A percentile compares a stretch with the other conserved stretches of the same genome.
phyloP scores from a whole-genome alignment of 2,797 vertebrate genomes.

The Muscicapa striata region DNA sequence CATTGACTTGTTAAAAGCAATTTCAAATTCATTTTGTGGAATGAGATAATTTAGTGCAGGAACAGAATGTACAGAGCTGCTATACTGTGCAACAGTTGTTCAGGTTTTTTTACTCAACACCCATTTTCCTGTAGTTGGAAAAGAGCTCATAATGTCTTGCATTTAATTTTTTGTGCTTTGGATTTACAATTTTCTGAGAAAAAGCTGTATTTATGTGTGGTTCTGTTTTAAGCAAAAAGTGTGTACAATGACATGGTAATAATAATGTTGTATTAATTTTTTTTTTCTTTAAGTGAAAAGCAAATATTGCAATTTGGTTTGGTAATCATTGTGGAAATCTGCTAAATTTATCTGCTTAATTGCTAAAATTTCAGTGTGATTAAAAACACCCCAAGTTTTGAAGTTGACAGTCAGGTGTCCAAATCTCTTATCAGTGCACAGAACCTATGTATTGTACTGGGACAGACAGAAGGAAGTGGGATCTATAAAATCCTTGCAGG shows the following conservation, averaged over 20 bases:
- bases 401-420: neutral
- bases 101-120: neutral
- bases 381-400: neutral
- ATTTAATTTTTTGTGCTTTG: neutral
- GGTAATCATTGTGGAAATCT: neutral
- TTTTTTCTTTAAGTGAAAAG: neutral
- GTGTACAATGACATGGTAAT: neutral
- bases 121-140: neutral
- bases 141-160: neutral
- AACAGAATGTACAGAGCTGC: neutral
- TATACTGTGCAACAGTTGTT: neutral
- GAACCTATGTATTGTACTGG: neutral
- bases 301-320: neutral
- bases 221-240: neutral
- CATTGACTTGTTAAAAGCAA: neutral
- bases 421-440: neutral
- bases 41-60: neutral
- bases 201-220: neutral
- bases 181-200: neutral
- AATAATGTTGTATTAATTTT: neutral
- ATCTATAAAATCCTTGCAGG: neutral
- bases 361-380: neutral
- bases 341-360: too few relatives aligned
- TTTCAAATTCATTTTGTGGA: neutral
- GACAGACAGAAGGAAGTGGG: neutral